Base-by-base conservation (phyloP, 2,113 vertebrate species). In the Anhinga rufa region DNA sequence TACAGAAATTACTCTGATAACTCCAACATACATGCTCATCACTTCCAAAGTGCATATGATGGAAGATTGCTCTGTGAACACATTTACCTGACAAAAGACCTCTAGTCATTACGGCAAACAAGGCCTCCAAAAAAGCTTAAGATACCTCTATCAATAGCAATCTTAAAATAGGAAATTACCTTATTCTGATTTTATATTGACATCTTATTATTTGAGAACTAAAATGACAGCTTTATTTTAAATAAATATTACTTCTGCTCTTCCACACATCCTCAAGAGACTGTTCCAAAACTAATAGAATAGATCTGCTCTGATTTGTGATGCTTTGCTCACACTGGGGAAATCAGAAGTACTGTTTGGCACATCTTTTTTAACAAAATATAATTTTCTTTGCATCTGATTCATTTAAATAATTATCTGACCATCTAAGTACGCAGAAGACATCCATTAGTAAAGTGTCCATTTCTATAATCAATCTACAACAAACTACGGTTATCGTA, bases 251-350 rank as follows among this genome's bases (percentile, higher is more conserved):
- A 26, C 17, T 89, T 76, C 21, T 68, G 8, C 9, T 91, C 9
- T 31, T 82, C 13, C 28, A 58, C 0, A 0, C 6, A 64, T 36
- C 18, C n/a, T 75, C 75, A 70, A 42, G 38, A 49, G 12, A 57
- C 24, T 62, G 36, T 66, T 62, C 15, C 17, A 66, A 85, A 87
- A 70, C 6, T 15, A 75, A 3, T 29, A 51, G 32, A 66, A 78
- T 18, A 64, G 14, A 40, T 61, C 40, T 85, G 1, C 36, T 91
- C 8, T 76, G 21, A 93, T 52, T 36, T 68, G 12, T 57, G 40
- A 36, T 57, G 44, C 19, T 86, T 65, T 77, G 46, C 9, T 61
- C 6, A 61, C 12, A 12, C 5, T 46, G 36, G 14, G 28, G 58
- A 75, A 82, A 70, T 31, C 80, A 80, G 65, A 90, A 61, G 12